Conservation (phyloP, 2,888 invertebrate species). For the Tyria jacobaeae region DNA sequence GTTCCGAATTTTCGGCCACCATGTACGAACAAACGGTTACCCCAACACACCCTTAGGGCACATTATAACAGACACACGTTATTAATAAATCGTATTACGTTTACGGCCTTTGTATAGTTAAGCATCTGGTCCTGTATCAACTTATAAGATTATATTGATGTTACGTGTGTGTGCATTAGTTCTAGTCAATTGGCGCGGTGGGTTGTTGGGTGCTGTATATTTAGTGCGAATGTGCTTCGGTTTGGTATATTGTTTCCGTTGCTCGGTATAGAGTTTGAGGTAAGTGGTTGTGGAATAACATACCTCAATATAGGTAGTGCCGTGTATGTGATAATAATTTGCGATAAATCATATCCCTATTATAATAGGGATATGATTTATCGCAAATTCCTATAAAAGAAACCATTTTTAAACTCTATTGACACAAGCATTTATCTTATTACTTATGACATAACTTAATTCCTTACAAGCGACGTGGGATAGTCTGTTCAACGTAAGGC, state of each 20-base stretch:
- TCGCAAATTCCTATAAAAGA: too few relatives aligned
- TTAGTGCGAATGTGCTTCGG: neutral
- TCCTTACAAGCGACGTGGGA: too few relatives aligned
- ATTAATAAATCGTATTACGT: conserved; percentile 36
- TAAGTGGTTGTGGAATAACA: too few relatives aligned
- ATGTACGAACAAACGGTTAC: neutral
- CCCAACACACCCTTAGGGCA: conserved; percentile 14
- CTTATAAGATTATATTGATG: conserved; percentile 42
- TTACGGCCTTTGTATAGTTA: conserved; percentile 24
- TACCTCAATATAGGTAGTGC: neutral
- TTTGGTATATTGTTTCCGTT: neutral
- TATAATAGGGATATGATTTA: too few relatives aligned
- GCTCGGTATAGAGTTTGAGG: neutral
- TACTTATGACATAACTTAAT: too few relatives aligned
- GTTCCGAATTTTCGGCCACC: neutral
- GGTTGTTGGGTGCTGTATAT: neutral
- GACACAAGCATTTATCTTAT: too few relatives aligned
- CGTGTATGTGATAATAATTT: neutral
- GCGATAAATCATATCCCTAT: too few relatives aligned
- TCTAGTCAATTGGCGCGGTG: neutral
- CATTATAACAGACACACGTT: conserved; percentile 21
- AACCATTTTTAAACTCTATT: too few relatives aligned
- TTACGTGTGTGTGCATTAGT: conserved; percentile 29
- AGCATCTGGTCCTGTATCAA: conserved; percentile 28
- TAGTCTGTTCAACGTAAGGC: too few relatives aligned